phyloP scores from a whole-genome alignment of 1,140 invertebrate species.

The Drosophila watanabei region DNA sequence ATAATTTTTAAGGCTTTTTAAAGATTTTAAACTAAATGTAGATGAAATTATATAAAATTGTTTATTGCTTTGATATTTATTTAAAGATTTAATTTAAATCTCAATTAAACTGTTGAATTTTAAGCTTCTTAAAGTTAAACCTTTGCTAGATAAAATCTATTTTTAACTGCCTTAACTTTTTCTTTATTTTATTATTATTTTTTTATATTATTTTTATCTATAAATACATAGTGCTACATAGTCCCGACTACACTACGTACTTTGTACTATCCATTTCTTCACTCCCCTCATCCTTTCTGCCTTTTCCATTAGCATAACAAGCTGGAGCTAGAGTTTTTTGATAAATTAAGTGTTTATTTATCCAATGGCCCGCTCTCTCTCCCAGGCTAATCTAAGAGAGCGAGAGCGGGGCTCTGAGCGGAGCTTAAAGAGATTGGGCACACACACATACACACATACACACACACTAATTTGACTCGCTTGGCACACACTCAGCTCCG shows the following conservation, averaged over 20 bases:
- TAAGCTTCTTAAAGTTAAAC: no score
- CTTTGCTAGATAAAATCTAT: no score
- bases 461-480: constrained; percentile 58
- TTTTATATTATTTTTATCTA: background rate
- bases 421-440: constrained; percentile 1
- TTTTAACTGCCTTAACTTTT: background rate
- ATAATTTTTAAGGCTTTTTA: no score
- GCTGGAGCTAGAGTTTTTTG: constrained; percentile 68
- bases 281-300: constrained; percentile 22
- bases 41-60: no score
- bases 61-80: no score
- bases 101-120: no score
- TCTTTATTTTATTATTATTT: background rate
- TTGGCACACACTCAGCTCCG: constrained; percentile 34
- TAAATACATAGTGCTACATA: constrained; percentile 8
- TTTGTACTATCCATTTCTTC: background rate
- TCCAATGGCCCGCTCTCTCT: constrained; percentile 44
- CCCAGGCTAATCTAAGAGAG: constrained; percentile 43
- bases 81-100: no score
- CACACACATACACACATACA: constrained; percentile 50
- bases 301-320: constrained; percentile 76
- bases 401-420: background rate
- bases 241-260: constrained; percentile 8
- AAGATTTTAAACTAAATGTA: no score
- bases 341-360: constrained; percentile 85